Conservation (phyloP, 2,888 invertebrate genomes). For the Crossocerus cetratus region DNA sequence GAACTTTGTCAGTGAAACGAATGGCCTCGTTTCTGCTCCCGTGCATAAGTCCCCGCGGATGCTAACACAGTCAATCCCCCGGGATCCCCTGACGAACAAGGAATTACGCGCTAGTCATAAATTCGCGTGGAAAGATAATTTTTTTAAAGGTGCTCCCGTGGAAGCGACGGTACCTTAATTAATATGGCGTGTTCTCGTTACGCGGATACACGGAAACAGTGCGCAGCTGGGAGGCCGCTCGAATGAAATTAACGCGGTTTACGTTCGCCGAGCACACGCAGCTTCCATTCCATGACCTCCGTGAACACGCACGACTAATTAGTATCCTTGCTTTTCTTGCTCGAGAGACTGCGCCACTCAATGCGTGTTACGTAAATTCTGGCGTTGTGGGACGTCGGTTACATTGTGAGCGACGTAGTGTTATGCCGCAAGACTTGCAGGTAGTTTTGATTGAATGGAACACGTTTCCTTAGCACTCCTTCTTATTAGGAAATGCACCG, state of each 20-base stretch:
- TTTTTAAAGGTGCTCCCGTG: slow-evolving; percentile 36
- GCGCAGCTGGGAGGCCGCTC: slow-evolving; percentile 40
- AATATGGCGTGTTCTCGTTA: slow-evolving; percentile 31
- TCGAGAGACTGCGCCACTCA: neutral
- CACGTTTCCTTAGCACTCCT: too few species aligned
- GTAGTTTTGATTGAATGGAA: too few species aligned
- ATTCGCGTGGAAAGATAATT: slow-evolving; percentile 2
- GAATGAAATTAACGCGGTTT: slow-evolving; percentile 43
- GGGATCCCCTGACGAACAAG: too few species aligned
- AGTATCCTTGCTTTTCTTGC: slow-evolving; percentile 9
- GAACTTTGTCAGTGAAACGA: too few species aligned
- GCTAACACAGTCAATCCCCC: too few species aligned
- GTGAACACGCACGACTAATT: slow-evolving; percentile 28
- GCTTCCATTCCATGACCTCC: slow-evolving; percentile 18
- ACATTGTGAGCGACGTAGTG: too few species aligned
- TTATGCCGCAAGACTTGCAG: too few species aligned
- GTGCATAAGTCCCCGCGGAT: too few species aligned
- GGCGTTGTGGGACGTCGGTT: too few species aligned
- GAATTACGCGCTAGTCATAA: neutral
- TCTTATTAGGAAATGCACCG: too few species aligned
- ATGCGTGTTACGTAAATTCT: neutral
- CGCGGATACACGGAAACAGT: slow-evolving; percentile 22
- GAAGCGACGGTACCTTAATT: slow-evolving; percentile 50
- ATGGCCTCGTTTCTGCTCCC: too few species aligned
- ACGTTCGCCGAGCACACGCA: slow-evolving; percentile 18